These are phyloP conservation scores for Eutolmus rufibarbis DNA, from an alignment of 2,888 invertebrate genomes.

Conservation along the genomic window DNA sequence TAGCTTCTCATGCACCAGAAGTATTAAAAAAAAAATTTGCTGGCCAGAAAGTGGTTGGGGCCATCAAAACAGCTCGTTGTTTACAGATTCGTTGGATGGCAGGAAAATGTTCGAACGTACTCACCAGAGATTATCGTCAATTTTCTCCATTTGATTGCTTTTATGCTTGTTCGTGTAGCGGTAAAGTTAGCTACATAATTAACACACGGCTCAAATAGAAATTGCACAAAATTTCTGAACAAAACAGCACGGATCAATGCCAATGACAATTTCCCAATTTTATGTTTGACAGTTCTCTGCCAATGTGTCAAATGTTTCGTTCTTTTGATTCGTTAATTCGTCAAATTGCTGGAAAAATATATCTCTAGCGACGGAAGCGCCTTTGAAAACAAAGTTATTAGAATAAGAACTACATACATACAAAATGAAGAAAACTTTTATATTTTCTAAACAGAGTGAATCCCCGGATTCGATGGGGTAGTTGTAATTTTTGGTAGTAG, in stretches of 20 bases:
- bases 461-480: not conserved
- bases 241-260: not conserved
- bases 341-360: not conserved
- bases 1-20: not conserved
- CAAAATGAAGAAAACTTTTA: too few species aligned
- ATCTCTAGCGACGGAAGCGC: not conserved
- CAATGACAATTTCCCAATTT: not conserved
- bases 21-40: not conserved
- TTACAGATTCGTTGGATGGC: not conserved
- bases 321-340: not conserved
- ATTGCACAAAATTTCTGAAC: not conserved
- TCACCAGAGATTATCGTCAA: constrained; percentile 30
- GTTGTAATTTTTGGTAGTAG: not conserved
- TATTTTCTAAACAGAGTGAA: not conserved
- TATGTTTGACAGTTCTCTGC: not conserved
- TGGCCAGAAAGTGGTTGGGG: not conserved
- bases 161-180: not conserved
- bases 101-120: not conserved
- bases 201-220: not conserved
- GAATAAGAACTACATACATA: not conserved
- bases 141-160: not conserved
- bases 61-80: not conserved
- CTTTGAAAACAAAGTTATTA: not conserved
- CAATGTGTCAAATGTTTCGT: constrained; percentile 9
- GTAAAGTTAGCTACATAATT: constrained; percentile 17